Evolutionary conservation across 2,888 invertebrate species (phyloP), one percentile per base, ranked within the genome.

Genomic region (Drosophila rellima): DNA sequence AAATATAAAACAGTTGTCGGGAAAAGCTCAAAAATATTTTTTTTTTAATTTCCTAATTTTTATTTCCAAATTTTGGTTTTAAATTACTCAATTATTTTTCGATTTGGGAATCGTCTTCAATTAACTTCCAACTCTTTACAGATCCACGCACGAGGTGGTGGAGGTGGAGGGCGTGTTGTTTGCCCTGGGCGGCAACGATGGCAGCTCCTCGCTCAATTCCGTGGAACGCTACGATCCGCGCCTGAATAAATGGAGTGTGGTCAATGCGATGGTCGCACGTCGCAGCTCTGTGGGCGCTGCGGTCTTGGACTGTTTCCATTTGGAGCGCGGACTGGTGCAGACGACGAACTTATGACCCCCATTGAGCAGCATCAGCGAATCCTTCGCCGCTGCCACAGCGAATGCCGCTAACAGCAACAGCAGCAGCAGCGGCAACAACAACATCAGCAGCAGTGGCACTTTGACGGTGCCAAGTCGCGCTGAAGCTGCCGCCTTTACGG

Each of bases 121-220:
- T n/a, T n/a, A n/a, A n/a, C n/a, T n/a, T n/a, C n/a, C n/a, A 6
- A 13, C 15, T 15, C 3, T 15, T 7, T 91, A 1, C 82, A 95
- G 95, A 83, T 95, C 95, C 26, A 95, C 95, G 0, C 95, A 95
- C 80, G 95, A 95, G 92, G 94, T 95, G 11, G 95, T 95, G 1
- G 94, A 94, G 62, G 94, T 95, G 63, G 95, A 95, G 64, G 94
- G 94, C 7, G 93, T 92, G 56, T 92, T 95, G 26, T 95, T 94
- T 80, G 95, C 95, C 0, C 88, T 95, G 37, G 95, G 95, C 26
- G 95, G 95, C 26, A 95, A 95, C 80, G 95, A 95, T 85, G 95
- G 95, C 20, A 95, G 95, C 63, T 95, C 95, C 3, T 95, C 95
- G 69, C 92, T 95, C 15, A 95, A 95, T 90, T 95, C 95, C 0